phyloP scores from a whole-genome alignment of 2,888 invertebrate species.

The Fragum sueziense region DNA sequence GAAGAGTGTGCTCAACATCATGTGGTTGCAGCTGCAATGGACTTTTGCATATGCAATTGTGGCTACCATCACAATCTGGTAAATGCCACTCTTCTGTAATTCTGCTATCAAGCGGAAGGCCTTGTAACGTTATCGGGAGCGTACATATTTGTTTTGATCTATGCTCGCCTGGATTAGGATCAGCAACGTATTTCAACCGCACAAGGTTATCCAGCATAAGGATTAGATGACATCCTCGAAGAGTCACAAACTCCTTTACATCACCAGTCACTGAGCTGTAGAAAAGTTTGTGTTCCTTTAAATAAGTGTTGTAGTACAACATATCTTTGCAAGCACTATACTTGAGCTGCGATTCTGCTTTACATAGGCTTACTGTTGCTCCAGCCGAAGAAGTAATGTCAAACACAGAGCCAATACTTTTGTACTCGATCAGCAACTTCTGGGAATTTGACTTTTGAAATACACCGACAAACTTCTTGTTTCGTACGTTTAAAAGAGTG shows the following conservation, averaged over 20 bases:
- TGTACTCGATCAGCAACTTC: conserved; percentile 35
- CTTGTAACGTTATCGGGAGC: conserved; percentile 48
- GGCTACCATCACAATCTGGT: conserved; percentile 37
- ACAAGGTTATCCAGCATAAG: conserved; percentile 45
- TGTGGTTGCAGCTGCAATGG: no score
- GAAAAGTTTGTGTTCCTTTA: conserved; percentile 22
- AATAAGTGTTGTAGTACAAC: conserved; percentile 46
- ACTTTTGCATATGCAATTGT: conserved; percentile 34
- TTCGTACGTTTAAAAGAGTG: conserved; percentile 30
- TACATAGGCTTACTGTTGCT: conserved; percentile 16
- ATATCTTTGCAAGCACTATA: conserved; percentile 32
- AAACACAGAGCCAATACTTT: conserved; percentile 42
- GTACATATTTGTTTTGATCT: conserved; percentile 48
- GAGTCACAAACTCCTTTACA: background rate
- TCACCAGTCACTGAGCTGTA: conserved; percentile 6
- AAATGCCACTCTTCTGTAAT: conserved; percentile 41
- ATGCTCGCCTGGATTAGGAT: conserved; percentile 36
- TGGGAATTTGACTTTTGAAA: conserved; percentile 39
- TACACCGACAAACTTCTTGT: conserved; percentile 40
- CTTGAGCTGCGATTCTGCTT: conserved; percentile 34
- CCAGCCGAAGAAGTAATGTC: conserved; percentile 30
- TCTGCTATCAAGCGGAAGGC: conserved; percentile 37
- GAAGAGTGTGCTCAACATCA: no score
- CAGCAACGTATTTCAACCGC: conserved; percentile 27
- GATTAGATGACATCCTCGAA: conserved; percentile 31